Base-by-base conservation (phyloP, 1,140 invertebrate species). In the Ruditapes philippinarum region DNA sequence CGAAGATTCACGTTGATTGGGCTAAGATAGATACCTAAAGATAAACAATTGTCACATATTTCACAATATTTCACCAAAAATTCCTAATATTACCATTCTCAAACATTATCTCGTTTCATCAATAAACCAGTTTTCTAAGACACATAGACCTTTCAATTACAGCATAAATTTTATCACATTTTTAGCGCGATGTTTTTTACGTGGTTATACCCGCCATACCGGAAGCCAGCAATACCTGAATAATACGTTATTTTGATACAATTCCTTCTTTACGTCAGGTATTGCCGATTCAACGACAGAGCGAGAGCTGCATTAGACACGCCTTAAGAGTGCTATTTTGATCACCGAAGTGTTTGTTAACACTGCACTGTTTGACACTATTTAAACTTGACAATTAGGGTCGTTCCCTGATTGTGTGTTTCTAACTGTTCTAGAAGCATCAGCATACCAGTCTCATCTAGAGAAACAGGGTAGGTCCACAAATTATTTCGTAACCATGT, bases 401-500 rank as follows among this genome's bases (percentile, higher is more conserved):
- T 62, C 25, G 1, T n/a, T 1, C 2, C 57, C 57, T 28, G 2
- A 25, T 14, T 62, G 57, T 28, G n/a, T n/a, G 57, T n/a, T 28
- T 14, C 22, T 25, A 62, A 62, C 57, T 62, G 57, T 28, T 62
- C 57, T 4, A 62, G 57, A 28, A 62, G 3, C 22, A 1, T 25
- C 1, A 62, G 22, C 57, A 62, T 62, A 25, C 57, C 57, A 28
- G 25, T 62, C n/a, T 62, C 57, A 62, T 62, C 57, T 28, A 62
- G 25, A 62, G 1, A 62, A 28, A 62, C 57, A 62, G n/a, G 57
- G 57, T 62, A 62, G 57, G 57, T 62, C 57, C n/a, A 62, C 57
- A 62, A 62, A n/a, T 14, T 62, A 25, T n/a, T 62, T 25, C 57
- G 25, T n/a, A 4, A 1, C 25, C 57, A 11, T 62, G 57, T 62